These are phyloP conservation scores for Gymnorhina tibicen DNA, from an alignment of 2,113 vertebrate species.

Conservation along the genomic window DNA sequence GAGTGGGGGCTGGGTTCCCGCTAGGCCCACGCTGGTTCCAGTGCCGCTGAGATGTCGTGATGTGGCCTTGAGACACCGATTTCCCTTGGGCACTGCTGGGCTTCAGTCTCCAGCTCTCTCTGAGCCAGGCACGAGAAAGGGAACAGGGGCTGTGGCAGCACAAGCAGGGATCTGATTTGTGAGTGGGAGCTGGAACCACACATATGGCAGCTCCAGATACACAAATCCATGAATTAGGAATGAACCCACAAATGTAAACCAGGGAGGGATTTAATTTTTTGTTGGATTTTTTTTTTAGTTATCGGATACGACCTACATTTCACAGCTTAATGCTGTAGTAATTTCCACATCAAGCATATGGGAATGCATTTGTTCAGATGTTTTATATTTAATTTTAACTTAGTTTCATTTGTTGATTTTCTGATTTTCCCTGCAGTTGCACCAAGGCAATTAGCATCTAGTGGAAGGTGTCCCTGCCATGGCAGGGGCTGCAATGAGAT, in stretches of 20 bases:
- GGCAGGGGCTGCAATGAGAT: neutral
- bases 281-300: neutral
- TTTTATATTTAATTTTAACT: neutral
- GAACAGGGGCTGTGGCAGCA: neutral
- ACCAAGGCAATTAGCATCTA: neutral
- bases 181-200: neutral
- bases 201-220: neutral
- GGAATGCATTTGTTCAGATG: neutral
- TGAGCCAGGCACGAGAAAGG: neutral
- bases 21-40: fast-evolving
- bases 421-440: neutral
- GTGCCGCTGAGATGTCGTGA: fast-evolving
- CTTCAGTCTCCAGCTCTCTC: neutral
- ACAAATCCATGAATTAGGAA: neutral
- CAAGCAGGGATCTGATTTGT: neutral
- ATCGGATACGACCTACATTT: neutral
- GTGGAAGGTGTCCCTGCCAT: neutral
- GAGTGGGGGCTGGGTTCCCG: fast-evolving
- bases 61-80: fast-evolving
- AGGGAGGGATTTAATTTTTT: neutral
- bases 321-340: neutral
- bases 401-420: neutral
- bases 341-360: neutral
- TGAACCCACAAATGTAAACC: neutral
- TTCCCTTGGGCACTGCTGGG: fast-evolving